Evolutionary conservation across 1,140 invertebrate species (phyloP).

Genomic region (Drosophila saltans): DNA sequence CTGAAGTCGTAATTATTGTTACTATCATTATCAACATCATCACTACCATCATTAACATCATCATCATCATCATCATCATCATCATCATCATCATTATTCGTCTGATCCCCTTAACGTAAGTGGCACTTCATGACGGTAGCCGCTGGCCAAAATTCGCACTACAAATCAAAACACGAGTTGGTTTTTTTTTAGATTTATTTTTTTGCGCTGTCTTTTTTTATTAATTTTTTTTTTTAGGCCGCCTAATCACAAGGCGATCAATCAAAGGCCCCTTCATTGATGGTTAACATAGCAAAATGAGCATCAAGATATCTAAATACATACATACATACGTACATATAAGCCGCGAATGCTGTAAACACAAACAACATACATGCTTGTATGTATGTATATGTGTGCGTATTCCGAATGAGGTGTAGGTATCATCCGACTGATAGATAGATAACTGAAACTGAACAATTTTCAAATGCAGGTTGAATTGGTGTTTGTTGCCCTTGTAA

Average conservation of each 20-base stretch:
- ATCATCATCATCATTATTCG: constrained; percentile 1
- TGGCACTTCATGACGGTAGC: constrained; percentile 36
- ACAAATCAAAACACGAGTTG: constrained; percentile 12
- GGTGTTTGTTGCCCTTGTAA: constrained; percentile 66
- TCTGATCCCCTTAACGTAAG: constrained; percentile 52
- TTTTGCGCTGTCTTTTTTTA: too few relatives aligned
- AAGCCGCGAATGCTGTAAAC: too few relatives aligned
- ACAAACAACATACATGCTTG: too few relatives aligned
- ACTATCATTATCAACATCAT: too few relatives aligned
- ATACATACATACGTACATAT: constrained; percentile 23
- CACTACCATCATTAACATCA: too few relatives aligned
- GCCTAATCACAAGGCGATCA: constrained; percentile 45
- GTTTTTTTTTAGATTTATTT: too few relatives aligned
- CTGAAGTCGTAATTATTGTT: too few relatives aligned
- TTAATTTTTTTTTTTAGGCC: constrained; percentile 5
- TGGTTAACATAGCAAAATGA: constrained; percentile 54
- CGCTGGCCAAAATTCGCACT: constrained; percentile 49
- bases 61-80: constrained; percentile 13
- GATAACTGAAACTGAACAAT: constrained; percentile 9
- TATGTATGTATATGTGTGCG: too few relatives aligned
- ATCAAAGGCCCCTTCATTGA: constrained; percentile 55
- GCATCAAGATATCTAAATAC: constrained; percentile 42
- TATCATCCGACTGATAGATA: constrained; percentile 3
- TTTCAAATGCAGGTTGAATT: constrained; percentile 9
- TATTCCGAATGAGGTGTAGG: neutral